Evolutionary conservation across 2,888 invertebrate genomes (phyloP), one percentile per base, ranked within the genome.

Genomic region (Protophormia terraenovae): DNA sequence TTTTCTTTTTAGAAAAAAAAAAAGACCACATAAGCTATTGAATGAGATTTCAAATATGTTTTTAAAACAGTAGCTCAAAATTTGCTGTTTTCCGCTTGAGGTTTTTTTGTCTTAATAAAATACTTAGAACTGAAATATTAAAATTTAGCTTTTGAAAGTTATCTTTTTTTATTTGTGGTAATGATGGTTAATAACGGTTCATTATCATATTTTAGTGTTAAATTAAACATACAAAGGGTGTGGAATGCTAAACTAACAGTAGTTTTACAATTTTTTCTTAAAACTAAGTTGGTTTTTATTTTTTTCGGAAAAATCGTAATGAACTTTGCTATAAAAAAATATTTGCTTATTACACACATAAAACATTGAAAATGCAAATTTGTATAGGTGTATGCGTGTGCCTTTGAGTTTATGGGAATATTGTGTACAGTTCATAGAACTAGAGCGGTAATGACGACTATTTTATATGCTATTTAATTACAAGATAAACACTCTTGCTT

Each of bases 141-240:
- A 58, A 73, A 10, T 66, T 50, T 38, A 73, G 47, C 50, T 50
- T 50, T 73, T 47, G 27, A 73, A 66, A 73, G 35, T 38, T 29
- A 73, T 38, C 27, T 60, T 58, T 73, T 55, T 38, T 60, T 2
- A 10, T 45, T 45, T 45, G 19, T 19, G 2, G 22, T 64, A 47
- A 62, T 71, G 24, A 47, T 64, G 62, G 77, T 60, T 81, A 85
- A 85, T 85, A 85, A 73, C 47, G 60, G 67, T 55, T 81, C 72
- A 85, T 85, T 85, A 81, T 55, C 81, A 81, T 85, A 81, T 85
- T 78, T 78, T 85, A 78, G 73, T 78, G 84, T 81, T 78, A 69
- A 85, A 81, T 69, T 81, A 78, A 72, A 85, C 81, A 85, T 38
- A 78, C 78, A 81, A 81, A 85, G 84, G 84, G 84, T 69, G 84